These are phyloP conservation scores for Drosophila santomea DNA, from an alignment of 1,140 invertebrate genomes.

Conservation along the genomic window DNA sequence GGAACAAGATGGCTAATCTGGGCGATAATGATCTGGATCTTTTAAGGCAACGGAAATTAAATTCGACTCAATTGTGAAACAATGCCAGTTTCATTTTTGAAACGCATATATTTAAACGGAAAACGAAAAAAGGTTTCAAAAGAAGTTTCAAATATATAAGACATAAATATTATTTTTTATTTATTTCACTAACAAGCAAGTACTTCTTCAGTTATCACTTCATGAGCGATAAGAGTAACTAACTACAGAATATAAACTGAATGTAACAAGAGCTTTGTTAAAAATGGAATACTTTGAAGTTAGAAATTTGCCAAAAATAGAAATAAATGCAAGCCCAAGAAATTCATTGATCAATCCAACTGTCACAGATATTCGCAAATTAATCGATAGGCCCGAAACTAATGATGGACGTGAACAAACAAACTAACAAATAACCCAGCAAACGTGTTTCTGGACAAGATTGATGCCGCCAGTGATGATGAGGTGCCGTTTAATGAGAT, in stretches of 20 bases:
- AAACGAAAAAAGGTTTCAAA: not conserved
- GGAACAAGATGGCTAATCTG: conserved; percentile 3
- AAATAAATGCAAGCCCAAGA: no score
- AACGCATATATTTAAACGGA: not conserved
- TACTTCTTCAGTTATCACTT: no score
- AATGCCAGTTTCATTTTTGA: not conserved
- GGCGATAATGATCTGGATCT: not conserved
- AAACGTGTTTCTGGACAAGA: conserved; percentile 49
- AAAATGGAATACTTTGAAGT: no score
- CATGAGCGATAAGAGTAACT: no score
- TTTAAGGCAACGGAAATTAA: conserved; percentile 4
- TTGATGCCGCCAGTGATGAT: conserved; percentile 29
- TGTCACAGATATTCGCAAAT: conserved; percentile 66
- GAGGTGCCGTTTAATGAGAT: conserved; percentile 70
- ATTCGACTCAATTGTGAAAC: not conserved
- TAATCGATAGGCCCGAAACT: conserved; percentile 50
- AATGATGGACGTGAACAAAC: conserved; percentile 1
- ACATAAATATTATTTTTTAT: no score
- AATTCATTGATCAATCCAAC: conserved; percentile 30
- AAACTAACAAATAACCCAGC: conserved; percentile 46
- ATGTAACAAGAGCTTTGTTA: no score
- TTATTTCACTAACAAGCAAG: no score
- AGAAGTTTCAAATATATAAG: not conserved
- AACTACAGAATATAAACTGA: no score
- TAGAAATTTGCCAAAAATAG: no score